Conservation (phyloP, 1,140 invertebrate species). For the Micrasema minimum region DNA sequence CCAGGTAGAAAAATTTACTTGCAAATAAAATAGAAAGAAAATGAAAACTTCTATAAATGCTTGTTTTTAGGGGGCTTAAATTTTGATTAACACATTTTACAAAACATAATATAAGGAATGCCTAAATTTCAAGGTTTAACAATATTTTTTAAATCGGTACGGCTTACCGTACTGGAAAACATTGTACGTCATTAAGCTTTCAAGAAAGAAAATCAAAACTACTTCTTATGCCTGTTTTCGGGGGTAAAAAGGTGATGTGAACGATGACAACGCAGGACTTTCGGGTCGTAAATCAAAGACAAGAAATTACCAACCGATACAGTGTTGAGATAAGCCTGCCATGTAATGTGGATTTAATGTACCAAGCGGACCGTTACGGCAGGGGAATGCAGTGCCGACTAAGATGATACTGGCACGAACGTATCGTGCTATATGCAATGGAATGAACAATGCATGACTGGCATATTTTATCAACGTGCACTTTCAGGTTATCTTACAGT, state of each 20-base stretch:
- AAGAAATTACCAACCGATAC: conserved; percentile 53
- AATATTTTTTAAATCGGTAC: too few species aligned
- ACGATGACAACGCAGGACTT: conserved; percentile 51
- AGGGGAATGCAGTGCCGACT: background rate
- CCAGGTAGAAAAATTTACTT: too few species aligned
- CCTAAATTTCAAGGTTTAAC: too few species aligned
- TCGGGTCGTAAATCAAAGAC: conserved; percentile 52
- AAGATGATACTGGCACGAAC: background rate
- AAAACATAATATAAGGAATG: too few species aligned
- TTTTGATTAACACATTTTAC: too few species aligned
- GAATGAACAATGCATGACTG: background rate
- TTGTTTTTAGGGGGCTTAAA: too few species aligned
- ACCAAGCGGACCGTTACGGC: background rate
- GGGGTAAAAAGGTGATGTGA: conserved; percentile 29
- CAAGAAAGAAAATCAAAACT: too few species aligned
- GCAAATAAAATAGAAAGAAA: too few species aligned
- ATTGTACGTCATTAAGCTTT: background rate
- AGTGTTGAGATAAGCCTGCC: conserved; percentile 51
- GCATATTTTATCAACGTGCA: too few species aligned
- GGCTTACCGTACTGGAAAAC: too few species aligned
- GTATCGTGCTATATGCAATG: background rate
- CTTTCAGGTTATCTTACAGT: too few species aligned
- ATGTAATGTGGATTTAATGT: conserved; percentile 48
- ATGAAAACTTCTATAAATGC: too few species aligned
- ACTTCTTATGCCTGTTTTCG: background rate